Evolutionary conservation across 1,140 invertebrate genomes (phyloP).

Genomic region (Archegozetes longisetosus): DNA sequence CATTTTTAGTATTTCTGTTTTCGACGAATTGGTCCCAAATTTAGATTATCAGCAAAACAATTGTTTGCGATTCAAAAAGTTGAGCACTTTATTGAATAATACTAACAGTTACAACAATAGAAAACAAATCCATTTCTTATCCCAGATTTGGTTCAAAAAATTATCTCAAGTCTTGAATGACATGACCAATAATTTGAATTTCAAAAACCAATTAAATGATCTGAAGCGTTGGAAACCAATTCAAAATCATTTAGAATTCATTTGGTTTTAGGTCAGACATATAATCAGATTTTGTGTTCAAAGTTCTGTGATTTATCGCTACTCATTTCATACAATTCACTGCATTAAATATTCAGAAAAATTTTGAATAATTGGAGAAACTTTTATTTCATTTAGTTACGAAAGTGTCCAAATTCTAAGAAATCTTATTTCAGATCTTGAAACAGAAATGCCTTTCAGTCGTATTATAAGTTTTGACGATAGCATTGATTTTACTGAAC

Average conservation of each 20-base stretch:
- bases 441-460: not conserved
- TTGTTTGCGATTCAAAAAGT: constrained; percentile 5
- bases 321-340: not conserved
- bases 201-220: not conserved
- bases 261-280: constrained; percentile 5
- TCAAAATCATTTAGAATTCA: constrained; percentile 3
- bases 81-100: not conserved
- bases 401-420: not conserved
- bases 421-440: not conserved
- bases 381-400: not conserved
- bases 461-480: not conserved
- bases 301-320: constrained; percentile 15
- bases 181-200: not conserved
- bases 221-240: constrained; percentile 1
- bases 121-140: constrained; percentile 5
- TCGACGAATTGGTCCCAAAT: constrained; percentile 2
- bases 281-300: constrained; percentile 14
- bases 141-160: not conserved
- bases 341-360: not conserved
- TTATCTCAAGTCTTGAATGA: not conserved
- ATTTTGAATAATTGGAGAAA: not conserved
- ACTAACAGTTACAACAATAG: no score
- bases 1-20: not conserved
- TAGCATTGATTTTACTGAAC: not conserved
- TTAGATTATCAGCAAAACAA: not conserved